A percentile compares a stretch with the other conserved stretches of the same genome.
Evolutionary conservation across 2,888 invertebrate species (phyloP).

Genomic region (Hoplodrina ambigua): DNA sequence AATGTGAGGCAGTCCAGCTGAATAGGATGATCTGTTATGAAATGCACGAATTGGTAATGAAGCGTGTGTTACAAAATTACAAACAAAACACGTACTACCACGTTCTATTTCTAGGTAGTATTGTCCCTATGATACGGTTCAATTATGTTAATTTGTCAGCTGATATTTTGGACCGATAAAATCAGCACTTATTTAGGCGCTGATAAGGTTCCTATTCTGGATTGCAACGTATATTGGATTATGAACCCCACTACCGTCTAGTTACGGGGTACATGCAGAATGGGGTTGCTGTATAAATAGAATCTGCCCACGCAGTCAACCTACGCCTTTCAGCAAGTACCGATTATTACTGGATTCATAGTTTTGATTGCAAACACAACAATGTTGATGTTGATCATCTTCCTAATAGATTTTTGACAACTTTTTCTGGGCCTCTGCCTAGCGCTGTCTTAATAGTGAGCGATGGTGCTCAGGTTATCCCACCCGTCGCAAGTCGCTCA

Average conservation of each 20-base stretch:
- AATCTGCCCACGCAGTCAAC: not conserved
- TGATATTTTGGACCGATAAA: not conserved
- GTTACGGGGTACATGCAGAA: not conserved
- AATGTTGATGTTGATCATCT: not conserved
- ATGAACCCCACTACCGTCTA: not conserved
- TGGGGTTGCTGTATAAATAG: not conserved
- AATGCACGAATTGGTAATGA: slow-evolving; percentile 7
- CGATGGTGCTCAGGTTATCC: too few species aligned
- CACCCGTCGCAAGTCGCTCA: too few species aligned
- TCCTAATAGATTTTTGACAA: not conserved
- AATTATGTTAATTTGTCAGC: not conserved
- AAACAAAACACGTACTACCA: not conserved
- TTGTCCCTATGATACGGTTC: not conserved
- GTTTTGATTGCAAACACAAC: not conserved
- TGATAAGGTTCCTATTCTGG: not conserved
- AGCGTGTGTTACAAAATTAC: not conserved
- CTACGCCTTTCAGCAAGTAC: not conserved
- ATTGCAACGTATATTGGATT: slow-evolving; percentile 1
- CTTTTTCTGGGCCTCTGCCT: not conserved
- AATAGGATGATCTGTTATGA: slow-evolving; percentile 9
- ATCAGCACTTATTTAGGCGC: not conserved
- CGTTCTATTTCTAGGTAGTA: not conserved
- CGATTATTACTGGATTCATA: not conserved
- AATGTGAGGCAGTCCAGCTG: not conserved
- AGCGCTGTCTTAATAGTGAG: not conserved